phyloP scores from a whole-genome alignment of 92 coral and sea anemone species.

The Isaurus tuberculatus region DNA sequence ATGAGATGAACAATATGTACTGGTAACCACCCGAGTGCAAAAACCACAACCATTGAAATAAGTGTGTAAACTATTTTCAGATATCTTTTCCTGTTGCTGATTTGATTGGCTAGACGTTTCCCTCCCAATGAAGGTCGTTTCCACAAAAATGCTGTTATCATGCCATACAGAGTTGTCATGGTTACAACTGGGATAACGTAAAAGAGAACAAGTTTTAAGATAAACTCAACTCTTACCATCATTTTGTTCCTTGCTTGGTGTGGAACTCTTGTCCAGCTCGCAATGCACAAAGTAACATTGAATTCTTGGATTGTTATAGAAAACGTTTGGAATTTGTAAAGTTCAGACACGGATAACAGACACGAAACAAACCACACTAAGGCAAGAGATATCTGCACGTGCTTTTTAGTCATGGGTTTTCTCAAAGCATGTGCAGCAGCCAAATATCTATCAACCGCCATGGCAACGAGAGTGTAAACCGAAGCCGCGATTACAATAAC shows the following conservation, averaged over 20 bases:
- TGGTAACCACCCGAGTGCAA: constrained; percentile 31
- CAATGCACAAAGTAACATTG: not conserved
- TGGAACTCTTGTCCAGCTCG: constrained; percentile 29
- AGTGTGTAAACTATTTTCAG: constrained; percentile 21
- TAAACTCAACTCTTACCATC: constrained; percentile 10
- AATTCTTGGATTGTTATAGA: not conserved
- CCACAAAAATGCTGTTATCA: constrained; percentile 3
- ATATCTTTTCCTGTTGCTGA: not conserved
- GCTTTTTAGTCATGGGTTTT: constrained; percentile 17
- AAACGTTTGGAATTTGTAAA: constrained; percentile 28
- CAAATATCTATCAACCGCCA: constrained; percentile 30
- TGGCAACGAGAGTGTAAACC: constrained; percentile 20
- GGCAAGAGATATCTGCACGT: not conserved
- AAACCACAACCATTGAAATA: constrained; percentile 36
- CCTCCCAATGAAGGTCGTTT: not conserved
- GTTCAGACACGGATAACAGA: constrained; percentile 21
- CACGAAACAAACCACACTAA: constrained; percentile 20
- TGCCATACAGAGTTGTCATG: constrained; percentile 25
- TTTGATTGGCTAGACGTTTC: not conserved
- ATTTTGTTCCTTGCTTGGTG: not conserved
- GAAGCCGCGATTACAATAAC: constrained; percentile 6
- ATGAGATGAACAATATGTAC: constrained; percentile 35
- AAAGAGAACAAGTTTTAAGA: not conserved
- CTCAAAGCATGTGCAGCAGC: constrained; percentile 18
- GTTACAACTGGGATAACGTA: constrained; percentile 22